These are phyloP conservation scores for Brotula barbata DNA, from an alignment of 2,797 vertebrate species.

Conservation along the genomic window DNA sequence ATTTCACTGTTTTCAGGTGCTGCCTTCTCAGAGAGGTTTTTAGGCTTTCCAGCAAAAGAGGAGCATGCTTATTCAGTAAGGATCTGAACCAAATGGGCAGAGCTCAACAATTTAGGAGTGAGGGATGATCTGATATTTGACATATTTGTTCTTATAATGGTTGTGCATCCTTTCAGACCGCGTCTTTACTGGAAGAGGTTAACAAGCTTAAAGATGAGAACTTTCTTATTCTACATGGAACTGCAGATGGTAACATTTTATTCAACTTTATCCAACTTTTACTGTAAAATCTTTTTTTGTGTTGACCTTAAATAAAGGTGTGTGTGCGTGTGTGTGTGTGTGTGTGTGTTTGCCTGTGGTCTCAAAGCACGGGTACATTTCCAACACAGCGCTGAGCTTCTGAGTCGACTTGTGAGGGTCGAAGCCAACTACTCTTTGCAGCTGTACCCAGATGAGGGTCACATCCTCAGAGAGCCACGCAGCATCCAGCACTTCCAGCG, in stretches of 20 bases:
- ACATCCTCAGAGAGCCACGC: constrained; percentile 73
- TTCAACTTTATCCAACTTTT: neutral
- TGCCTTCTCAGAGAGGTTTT: constrained; percentile 83
- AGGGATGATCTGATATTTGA: no score
- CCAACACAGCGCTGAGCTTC: constrained; percentile 86
- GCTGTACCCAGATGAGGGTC: constrained; percentile 86
- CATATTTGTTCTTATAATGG: neutral
- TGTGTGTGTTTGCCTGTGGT: constrained; percentile 11
- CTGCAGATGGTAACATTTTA: constrained; percentile 80
- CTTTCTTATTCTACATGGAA: constrained; percentile 84
- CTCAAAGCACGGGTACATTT: constrained; percentile 83
- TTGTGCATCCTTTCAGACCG: constrained; percentile 68
- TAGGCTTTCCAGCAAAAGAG: constrained; percentile 83
- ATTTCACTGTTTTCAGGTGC: constrained; percentile 72
- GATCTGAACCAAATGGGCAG: neutral
- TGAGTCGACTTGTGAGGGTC: constrained; percentile 81
- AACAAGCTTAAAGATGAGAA: constrained; percentile 81
- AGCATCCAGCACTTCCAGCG: constrained; percentile 79
- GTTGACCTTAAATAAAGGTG: neutral
- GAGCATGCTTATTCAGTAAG: constrained; percentile 82
- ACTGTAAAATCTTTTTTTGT: neutral
- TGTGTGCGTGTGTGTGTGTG: constrained; percentile 4
- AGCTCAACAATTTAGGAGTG: neutral
- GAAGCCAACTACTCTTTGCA: constrained; percentile 81
- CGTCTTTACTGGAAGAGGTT: constrained; percentile 82